Base-by-base conservation (phyloP, 2,797 vertebrate genomes). In the Lateolabrax maculatus region DNA sequence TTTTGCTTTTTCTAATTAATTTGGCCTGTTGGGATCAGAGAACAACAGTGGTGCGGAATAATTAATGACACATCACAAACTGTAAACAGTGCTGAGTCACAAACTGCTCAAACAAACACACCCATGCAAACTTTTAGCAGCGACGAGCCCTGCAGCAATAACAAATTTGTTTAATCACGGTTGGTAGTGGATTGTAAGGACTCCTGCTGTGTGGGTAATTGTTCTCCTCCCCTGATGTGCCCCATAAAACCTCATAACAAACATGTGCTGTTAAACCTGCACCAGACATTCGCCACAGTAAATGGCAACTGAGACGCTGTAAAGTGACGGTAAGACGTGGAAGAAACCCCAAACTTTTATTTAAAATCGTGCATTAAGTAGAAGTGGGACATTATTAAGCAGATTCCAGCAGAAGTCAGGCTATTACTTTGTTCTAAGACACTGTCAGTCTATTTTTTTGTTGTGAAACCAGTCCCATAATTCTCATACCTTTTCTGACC, bases 121-220 rank as follows among this genome's bases (percentile, higher is more conserved):
- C 72, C 68, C 69, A 68, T 67, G 60, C 75, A 79, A 64, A 89
- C 52, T 85, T 83, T 83, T 68, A 93, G 43, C 84, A 53, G 75
- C 69, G 79, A 60, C 71, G 69, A 87, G 68, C 68, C 85, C 81
- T 79, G 77, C 63, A 84, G 87, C 61, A 89, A 81, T 57, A 79
- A 85, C 87, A 83, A 79, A 86, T 84, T 71, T 77, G 85, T 88
- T 90, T 91, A 84, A 91, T 89, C 80, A 79, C 39, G 70, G 79
- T 83, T 91, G 88, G 77, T 84, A 82, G 83, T 83, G 87, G 84
- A 88, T 89, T 86, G 90, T 85, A 83, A 80, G 87, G 64, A 80
- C 66, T 83, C 90, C 81, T 93, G 89, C 89, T 90, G 92, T 34
- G 81, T 43, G 89, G 86, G 87, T 91, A 91, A 94, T 91, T 93